phyloP scores from a whole-genome alignment of 2,797 vertebrate species.

The Microctenopoma lineatum region DNA sequence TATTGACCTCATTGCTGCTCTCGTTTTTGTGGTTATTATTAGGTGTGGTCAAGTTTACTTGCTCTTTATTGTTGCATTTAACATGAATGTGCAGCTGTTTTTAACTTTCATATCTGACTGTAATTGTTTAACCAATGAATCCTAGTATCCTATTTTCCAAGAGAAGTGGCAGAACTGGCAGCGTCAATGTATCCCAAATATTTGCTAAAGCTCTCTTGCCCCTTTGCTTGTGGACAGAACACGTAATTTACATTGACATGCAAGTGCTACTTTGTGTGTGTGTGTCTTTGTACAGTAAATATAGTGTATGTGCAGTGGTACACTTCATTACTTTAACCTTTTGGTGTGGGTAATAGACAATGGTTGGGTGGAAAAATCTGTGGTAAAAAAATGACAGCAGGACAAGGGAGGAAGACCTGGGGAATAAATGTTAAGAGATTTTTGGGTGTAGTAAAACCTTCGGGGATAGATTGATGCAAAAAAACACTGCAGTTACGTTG shows the following conservation, averaged over 20 bases:
- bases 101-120: background rate
- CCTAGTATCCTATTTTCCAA: conserved; percentile 18
- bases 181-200: conserved; percentile 10
- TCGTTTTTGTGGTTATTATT: conserved; percentile 58
- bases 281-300: conserved; percentile 34
- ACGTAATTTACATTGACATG: conserved; percentile 59
- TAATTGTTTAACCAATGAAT: conserved; percentile 31
- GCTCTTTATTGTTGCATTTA: conserved; percentile 15
- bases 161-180: conserved; percentile 1
- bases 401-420: background rate
- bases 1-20: conserved; percentile 68
- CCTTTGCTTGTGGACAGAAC: conserved; percentile 39
- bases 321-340: conserved; percentile 17
- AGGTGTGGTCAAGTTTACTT: conserved; percentile 26
- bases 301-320: conserved; percentile 18
- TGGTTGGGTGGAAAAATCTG: background rate
- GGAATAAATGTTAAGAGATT: background rate
- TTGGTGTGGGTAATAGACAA: conserved; percentile 2
- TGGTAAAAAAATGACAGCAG: conserved; percentile 12
- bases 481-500: conserved; percentile 25
- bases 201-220: conserved; percentile 31
- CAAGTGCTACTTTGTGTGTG: conserved; percentile 19
- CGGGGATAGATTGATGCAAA: too few relatives aligned
- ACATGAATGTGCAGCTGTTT: background rate
- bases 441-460: conserved; percentile 5